A percentile compares a stretch with the other conserved stretches of the same genome.
Conservation (phyloP, 1,140 invertebrate genomes). For the Zaprionus lachaisei region DNA sequence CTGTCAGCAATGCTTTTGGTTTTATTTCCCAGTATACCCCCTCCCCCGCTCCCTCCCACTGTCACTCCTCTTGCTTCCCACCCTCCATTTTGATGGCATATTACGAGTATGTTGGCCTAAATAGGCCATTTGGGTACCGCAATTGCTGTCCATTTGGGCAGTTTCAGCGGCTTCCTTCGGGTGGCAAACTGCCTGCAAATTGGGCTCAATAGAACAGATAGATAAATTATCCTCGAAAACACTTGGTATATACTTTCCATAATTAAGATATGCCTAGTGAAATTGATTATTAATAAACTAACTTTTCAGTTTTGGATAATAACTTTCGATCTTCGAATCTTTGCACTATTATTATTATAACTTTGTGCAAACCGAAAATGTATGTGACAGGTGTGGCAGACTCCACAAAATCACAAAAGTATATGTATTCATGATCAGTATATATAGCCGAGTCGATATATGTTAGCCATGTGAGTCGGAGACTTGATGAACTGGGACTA, state of each 20-base stretch:
- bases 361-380: too few relatives aligned
- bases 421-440: too few relatives aligned
- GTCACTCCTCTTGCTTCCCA: neutral
- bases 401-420: too few relatives aligned
- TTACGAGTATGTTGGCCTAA: conserved; percentile 71
- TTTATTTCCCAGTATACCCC: conserved; percentile 1
- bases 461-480: too few relatives aligned
- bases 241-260: neutral
- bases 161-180: neutral
- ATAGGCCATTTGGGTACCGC: conserved; percentile 60
- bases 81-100: conserved; percentile 45
- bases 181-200: conserved; percentile 13
- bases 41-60: neutral
- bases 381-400: too few relatives aligned
- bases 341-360: too few relatives aligned
- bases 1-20: conserved; percentile 53
- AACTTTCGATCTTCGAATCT: too few relatives aligned
- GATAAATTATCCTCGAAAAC: neutral
- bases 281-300: too few relatives aligned
- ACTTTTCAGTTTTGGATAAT: too few relatives aligned
- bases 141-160: conserved; percentile 18
- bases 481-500: too few relatives aligned
- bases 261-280: neutral
- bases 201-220: neutral
- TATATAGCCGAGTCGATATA: too few relatives aligned